Conservation (phyloP, 2,797 vertebrate species). For the Amblyraja radiata region DNA sequence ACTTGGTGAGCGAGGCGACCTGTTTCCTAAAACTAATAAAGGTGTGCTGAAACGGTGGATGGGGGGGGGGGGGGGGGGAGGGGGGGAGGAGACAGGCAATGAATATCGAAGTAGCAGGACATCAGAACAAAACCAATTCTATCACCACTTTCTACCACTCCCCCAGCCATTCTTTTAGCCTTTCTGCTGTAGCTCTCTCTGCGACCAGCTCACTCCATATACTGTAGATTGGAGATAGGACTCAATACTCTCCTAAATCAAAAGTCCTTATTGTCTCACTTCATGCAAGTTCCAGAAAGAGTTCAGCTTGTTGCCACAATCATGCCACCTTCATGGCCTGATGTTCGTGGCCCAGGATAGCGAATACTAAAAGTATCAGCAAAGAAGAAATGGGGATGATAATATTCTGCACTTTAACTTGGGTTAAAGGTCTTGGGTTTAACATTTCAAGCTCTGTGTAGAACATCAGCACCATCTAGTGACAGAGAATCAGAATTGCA, state of each 20-base stretch:
- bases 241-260: not conserved
- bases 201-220: not conserved
- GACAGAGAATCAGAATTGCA: not conserved
- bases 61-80: not conserved
- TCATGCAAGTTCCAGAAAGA: not conserved
- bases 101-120: not conserved
- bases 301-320: not conserved
- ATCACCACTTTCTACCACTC: not conserved
- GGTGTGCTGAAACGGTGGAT: not conserved
- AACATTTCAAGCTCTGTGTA: not conserved
- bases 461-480: constrained; percentile 14
- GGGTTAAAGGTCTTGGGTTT: not conserved
- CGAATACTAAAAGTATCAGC: not conserved
- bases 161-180: not conserved
- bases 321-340: not conserved
- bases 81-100: no score
- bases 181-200: not conserved
- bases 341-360: not conserved
- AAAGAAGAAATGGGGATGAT: not conserved
- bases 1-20: no score
- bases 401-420: not conserved
- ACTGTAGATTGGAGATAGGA: no score
- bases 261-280: not conserved
- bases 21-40: no score
- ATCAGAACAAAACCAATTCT: not conserved